Base-by-base conservation (phyloP, 2,888 invertebrate genomes). In the Plebejus melissa region DNA sequence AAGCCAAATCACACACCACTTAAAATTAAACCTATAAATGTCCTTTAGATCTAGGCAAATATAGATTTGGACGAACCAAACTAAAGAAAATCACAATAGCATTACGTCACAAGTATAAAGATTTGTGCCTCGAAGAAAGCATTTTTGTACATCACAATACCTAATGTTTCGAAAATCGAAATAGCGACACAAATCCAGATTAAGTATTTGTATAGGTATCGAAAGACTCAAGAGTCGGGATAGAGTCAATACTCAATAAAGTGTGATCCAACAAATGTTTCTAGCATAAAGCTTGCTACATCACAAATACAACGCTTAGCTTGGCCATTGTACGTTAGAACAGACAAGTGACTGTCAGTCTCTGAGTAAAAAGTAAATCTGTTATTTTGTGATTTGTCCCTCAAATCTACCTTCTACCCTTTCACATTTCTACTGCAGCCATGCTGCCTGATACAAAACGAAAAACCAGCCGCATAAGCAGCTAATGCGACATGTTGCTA, bases 401-500 rank as follows among this genome's bases (percentile, higher is more conserved):
- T 38, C 36, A 38, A 38, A 38, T 38, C 36, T 38, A 38, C 36
- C 36, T 38, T 38, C 38, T 38, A 38, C 5, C 5, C 5, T 38
- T 38, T 38, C 38, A 6, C 38, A 38, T 38, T 46, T 11, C 46
- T 46, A 11, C 54, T 13, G 16, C 13, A 4, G 0, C 54, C 54
- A 54, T 54, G 54, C 54, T 16, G 16, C 54, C 11, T 13, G 16
- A 13, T 13, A 16, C 16, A 16, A 16, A 16, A 54, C 54, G 4
- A 54, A 54, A 3, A 13, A 54, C 54, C 54, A 54, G 16, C 54
- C 4, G 13, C 16, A 4, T 1, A 4, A 54, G 11, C 16, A 54
- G 54, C 13, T 4, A 16, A 0, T 1, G 13, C 16, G 28, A 28
- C 76, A 50, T 79, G 83, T 84, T 83, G 90, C 91, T 93, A 98